A percentile compares a stretch with the other conserved stretches of the same genome.
Evolutionary conservation across 2,113 vertebrate species (phyloP).

Genomic region (Vicugna pacos): DNA sequence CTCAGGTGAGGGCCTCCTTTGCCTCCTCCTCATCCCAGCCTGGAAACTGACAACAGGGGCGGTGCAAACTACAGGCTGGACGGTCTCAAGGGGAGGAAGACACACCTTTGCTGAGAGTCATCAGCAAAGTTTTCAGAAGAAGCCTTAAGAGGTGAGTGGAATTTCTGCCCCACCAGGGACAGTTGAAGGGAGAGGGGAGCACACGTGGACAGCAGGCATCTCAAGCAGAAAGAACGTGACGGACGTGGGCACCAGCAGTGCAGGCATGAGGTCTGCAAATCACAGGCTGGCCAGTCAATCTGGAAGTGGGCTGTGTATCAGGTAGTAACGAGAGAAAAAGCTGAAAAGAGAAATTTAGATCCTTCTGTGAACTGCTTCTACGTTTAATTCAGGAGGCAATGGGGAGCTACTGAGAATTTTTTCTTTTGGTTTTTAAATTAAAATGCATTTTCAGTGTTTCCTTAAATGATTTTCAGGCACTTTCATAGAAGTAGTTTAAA

Average conservation of each 20-base stretch:
- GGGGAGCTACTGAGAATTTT: neutral
- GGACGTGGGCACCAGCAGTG: neutral
- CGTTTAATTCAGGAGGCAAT: neutral
- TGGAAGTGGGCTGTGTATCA: neutral
- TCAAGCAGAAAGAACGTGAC: neutral
- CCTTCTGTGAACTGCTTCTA: neutral
- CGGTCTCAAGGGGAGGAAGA: neutral
- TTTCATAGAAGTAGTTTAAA: constrained; percentile 44
- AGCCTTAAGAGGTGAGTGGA: neutral
- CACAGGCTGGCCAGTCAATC: neutral
- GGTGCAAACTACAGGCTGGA: neutral
- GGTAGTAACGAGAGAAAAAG: neutral
- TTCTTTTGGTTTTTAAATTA: neutral
- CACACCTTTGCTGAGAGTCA: neutral
- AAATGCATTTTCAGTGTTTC: neutral
- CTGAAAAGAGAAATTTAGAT: neutral
- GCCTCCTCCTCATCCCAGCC: neutral
- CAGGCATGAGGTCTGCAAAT: neutral
- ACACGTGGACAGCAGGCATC: neutral
- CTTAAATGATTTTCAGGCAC: neutral
- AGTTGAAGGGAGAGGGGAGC: neutral
- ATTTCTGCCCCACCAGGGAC: neutral
- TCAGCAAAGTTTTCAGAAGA: neutral
- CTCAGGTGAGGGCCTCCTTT: neutral
- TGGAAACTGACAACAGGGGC: neutral